These are phyloP conservation scores for Benitochromis conjunctus DNA, from an alignment of 2,113 vertebrate species.

Conservation along the genomic window DNA sequence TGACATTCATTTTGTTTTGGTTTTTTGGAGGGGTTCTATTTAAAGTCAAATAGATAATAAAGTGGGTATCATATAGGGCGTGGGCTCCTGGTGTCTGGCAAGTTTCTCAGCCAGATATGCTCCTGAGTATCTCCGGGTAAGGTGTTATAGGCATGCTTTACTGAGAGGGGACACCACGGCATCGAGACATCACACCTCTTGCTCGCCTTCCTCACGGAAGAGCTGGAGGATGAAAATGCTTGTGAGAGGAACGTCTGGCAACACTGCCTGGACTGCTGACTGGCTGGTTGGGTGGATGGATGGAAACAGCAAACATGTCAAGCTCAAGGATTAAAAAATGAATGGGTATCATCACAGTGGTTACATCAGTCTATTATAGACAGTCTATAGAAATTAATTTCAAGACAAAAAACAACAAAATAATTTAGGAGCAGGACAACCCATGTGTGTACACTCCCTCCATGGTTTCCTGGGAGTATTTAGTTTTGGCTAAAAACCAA, in stretches of 20 bases:
- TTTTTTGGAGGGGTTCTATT: fast-evolving
- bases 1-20: neutral
- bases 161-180: neutral
- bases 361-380: neutral
- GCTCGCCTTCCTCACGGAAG: neutral
- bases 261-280: neutral
- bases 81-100: neutral
- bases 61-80: neutral
- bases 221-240: neutral
- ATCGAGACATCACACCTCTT: neutral
- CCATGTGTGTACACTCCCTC: neutral
- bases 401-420: neutral
- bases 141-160: neutral
- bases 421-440: neutral
- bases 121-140: neutral
- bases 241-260: neutral
- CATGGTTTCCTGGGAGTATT: neutral
- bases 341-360: neutral
- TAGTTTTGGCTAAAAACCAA: neutral
- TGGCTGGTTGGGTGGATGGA: neutral
- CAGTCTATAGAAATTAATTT: neutral
- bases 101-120: neutral
- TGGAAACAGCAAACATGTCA: fast-evolving
- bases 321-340: neutral
- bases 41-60: neutral